Conservation (phyloP, 2,888 invertebrate species). For the Actias luna region DNA sequence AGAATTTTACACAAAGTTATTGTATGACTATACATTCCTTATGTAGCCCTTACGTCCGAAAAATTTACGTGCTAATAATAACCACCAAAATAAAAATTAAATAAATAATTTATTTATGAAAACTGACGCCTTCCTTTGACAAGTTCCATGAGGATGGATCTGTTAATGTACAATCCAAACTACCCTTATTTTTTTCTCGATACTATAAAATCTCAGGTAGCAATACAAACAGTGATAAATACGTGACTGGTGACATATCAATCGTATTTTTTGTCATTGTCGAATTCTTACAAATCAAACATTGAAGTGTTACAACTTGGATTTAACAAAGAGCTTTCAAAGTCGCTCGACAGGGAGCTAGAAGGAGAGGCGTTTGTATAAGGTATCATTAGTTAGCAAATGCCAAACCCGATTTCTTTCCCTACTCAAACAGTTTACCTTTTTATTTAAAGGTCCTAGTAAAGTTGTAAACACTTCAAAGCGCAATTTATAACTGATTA, state of each 20-base stretch:
- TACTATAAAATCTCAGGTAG: conserved; percentile 69
- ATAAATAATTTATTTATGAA: conserved; percentile 64
- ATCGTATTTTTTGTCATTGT: conserved; percentile 68
- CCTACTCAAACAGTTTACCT: conserved; percentile 58
- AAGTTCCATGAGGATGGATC: conserved; percentile 51
- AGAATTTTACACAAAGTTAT: conserved; percentile 22
- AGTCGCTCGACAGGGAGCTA: conserved; percentile 63
- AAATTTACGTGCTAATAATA: neutral
- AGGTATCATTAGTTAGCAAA: conserved; percentile 73
- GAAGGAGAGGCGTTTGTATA: conserved; percentile 56
- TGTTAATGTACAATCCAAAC: conserved; percentile 55
- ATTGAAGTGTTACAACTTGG: conserved; percentile 78
- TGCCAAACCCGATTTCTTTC: conserved; percentile 60
- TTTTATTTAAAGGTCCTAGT: conserved; percentile 47
- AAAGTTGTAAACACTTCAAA: conserved; percentile 68
- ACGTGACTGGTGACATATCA: conserved; percentile 67
- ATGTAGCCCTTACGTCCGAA: neutral
- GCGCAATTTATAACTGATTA: conserved; percentile 55
- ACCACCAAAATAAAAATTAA: conserved; percentile 29
- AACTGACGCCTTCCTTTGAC: conserved; percentile 58
- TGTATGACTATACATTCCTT: too few species aligned
- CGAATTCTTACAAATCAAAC: conserved; percentile 79
- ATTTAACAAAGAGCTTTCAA: conserved; percentile 65
- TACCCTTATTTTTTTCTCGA: conserved; percentile 58
- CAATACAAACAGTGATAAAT: conserved; percentile 77